Conservation (phyloP, 2,888 invertebrate genomes). For the Autographa gamma region DNA sequence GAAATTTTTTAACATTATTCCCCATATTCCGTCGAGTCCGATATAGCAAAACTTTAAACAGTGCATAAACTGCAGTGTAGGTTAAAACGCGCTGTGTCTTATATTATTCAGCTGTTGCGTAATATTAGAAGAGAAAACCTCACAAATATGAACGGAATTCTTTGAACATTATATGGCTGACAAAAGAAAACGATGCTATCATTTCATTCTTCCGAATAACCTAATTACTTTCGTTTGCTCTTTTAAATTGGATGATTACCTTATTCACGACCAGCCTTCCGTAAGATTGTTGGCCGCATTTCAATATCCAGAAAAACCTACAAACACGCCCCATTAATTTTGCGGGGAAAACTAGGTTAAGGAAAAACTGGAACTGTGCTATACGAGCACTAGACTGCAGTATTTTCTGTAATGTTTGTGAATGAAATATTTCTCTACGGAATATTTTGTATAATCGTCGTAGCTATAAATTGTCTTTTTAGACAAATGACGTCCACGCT, state of each 20-base stretch:
- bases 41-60: slow-evolving; percentile 59
- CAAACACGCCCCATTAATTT: slow-evolving; percentile 56
- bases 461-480: neutral
- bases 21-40: slow-evolving; percentile 39
- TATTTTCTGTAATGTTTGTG: slow-evolving; percentile 27
- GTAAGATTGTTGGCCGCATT: slow-evolving; percentile 49
- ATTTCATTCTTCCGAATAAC: slow-evolving; percentile 39
- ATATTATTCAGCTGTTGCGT: slow-evolving; percentile 38
- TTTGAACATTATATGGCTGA: slow-evolving; percentile 20
- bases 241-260: slow-evolving; percentile 46
- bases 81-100: slow-evolving; percentile 53
- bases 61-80: slow-evolving; percentile 59
- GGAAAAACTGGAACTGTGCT: slow-evolving; percentile 44
- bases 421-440: neutral
- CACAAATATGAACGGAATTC: slow-evolving; percentile 30
- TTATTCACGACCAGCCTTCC: slow-evolving; percentile 45
- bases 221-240: slow-evolving; percentile 41
- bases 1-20: slow-evolving; percentile 47
- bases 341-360: slow-evolving; percentile 50
- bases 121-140: slow-evolving; percentile 22
- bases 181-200: slow-evolving; percentile 27
- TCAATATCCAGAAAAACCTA: slow-evolving; percentile 51
- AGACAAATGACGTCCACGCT: neutral
- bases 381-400: slow-evolving; percentile 30
- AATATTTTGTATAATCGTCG: neutral